phyloP scores from a whole-genome alignment of 2,113 vertebrate species.

The Platysteira castanea region DNA sequence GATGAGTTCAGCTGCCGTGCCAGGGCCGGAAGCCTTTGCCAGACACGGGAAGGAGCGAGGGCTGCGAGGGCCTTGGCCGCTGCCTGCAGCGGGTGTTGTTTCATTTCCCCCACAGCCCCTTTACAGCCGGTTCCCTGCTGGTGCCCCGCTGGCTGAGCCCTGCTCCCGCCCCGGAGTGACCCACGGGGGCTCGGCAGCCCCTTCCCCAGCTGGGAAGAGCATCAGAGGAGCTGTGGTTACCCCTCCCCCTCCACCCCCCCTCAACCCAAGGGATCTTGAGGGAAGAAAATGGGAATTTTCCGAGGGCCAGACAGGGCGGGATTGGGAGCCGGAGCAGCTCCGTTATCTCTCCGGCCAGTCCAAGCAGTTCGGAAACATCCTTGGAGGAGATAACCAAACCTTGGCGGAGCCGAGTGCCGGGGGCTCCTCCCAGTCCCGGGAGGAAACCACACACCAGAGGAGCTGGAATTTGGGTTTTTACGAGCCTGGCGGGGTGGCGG shows the following conservation, averaged over 20 bases:
- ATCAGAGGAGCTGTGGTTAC: rapidly evolving
- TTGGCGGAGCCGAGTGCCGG: neutral
- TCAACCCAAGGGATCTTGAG: rapidly evolving
- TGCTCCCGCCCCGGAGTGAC: neutral
- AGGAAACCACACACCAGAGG: neutral
- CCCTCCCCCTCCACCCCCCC: rapidly evolving
- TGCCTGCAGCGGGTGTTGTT: rapidly evolving
- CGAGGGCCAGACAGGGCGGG: neutral
- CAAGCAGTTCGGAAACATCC: neutral
- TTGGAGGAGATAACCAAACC: constrained; percentile 7
- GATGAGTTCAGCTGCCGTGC: neutral
- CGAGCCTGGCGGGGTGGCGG: rapidly evolving
- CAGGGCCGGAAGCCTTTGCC: rapidly evolving
- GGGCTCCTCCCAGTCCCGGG: neutral
- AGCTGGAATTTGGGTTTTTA: neutral
- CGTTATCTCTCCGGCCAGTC: neutral
- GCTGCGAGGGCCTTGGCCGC: rapidly evolving
- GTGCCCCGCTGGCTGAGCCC: neutral
- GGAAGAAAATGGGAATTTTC: neutral
- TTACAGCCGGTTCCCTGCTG: neutral
- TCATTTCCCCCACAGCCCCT: neutral
- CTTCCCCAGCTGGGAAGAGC: neutral
- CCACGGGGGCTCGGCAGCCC: neutral
- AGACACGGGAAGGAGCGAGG: neutral
- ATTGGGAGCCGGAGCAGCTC: neutral